Base-by-base conservation (phyloP, 1,140 invertebrate species). In the Aphis craccivora region DNA sequence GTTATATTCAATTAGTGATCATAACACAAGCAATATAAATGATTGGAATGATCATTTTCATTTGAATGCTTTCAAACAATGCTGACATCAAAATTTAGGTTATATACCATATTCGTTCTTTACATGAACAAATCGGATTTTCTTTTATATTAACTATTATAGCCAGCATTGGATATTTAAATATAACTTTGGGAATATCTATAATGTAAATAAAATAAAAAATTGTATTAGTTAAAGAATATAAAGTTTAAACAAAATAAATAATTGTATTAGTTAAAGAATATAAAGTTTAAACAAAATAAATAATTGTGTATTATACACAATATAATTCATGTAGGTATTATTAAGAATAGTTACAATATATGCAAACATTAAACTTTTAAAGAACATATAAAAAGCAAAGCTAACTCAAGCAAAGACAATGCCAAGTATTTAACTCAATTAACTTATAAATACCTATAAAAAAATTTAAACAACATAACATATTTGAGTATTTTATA, bases 71-170 rank as follows among this genome's bases (percentile, higher is more conserved):
- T 93, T 93, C 7, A 76, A 95, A 94, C 96, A 96, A 94, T 95
- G 95, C 40, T 96, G 96, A 94, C 96, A 97, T 93, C 96, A 95
- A 94, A 96, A 96, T 35, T 96, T 95, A 8, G 96, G 96, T 84
- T 96, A 96, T 93, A 96, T 95, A 22, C 96, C 96, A 94, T 95
- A 96, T 88, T 96, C 96, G 94, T 96, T 96, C 0, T 96, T 95
- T 88, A 96, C 94, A 94, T 96, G 96, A 30, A 95, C 40, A 96
- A 94, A 43, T 95, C 95, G 90, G 95, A 95, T n/a, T 95, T 95
- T 91, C 95, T 95, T 94, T 96, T 95, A 94, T 96, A 96, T 48
- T 95, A 95, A 93, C 95, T 95, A 30, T 95, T 95, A 94, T 96
- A 96, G 11, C 53, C 88, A 60, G 23, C 30, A 60, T 60, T 35